Percentiles rank a stretch among this genome's conserved stretches.
Evolutionary conservation across 2,888 invertebrate species (phyloP).

Genomic region (Chirona hameri): DNA sequence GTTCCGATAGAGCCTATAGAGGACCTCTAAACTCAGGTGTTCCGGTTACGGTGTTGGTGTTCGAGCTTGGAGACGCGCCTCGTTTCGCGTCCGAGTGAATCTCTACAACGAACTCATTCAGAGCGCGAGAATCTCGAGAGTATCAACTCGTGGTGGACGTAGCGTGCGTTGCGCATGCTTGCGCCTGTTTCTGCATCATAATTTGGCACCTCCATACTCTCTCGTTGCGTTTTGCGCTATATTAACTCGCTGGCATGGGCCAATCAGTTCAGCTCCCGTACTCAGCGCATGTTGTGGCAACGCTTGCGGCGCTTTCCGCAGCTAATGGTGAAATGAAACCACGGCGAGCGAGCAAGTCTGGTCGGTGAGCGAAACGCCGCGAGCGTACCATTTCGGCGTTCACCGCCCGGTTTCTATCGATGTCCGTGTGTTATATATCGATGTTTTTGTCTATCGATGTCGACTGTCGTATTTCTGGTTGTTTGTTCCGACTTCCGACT

Average conservation of each 20-base stretch:
- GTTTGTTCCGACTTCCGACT: neutral
- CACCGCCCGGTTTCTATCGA: neutral
- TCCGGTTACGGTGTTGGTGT: neutral
- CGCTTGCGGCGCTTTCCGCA: neutral
- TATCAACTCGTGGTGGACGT: neutral
- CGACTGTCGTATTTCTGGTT: neutral
- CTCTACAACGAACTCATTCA: conserved; percentile 1
- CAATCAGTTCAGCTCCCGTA: neutral
- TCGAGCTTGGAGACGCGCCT: neutral
- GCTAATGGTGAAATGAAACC: neutral
- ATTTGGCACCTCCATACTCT: conserved; percentile 5
- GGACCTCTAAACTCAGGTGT: neutral
- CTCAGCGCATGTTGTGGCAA: neutral
- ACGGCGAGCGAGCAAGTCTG: neutral
- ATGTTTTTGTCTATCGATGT: conserved; percentile 4
- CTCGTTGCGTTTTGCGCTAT: neutral
- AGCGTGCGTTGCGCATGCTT: neutral
- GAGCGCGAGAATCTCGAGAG: neutral
- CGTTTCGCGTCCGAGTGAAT: neutral
- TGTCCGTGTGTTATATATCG: neutral
- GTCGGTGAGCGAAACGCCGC: neutral
- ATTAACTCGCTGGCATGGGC: neutral
- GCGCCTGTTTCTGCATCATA: neutral
- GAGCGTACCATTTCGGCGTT: neutral
- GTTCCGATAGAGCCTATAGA: neutral